Evolutionary conservation across 2,888 invertebrate genomes (phyloP), one percentile per base, ranked within the genome.

Genomic region (Phaedon cochleariae): DNA sequence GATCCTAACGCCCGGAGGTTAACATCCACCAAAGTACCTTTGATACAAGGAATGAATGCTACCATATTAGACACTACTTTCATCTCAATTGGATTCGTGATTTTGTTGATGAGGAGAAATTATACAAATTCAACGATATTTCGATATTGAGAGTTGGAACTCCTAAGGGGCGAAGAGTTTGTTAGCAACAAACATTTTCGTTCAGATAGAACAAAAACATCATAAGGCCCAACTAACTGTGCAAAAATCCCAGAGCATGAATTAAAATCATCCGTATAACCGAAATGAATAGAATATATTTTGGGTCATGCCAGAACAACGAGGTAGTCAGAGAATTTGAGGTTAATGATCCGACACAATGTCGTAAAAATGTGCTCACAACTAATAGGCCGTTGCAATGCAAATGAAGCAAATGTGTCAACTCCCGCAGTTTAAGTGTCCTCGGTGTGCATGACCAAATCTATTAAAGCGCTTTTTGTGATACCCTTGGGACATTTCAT

Each of bases 311-410:
- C n/a, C 29, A 48, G 54, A 7, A 21, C 12, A 31, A 18, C 58
- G 59, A 54, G 58, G 29, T 62, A 66, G 60, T 58, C 46, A 41
- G 59, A 62, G 65, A 60, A 58, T 71, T 73, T 67, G 29, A 53
- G 68, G 65, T 65, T 71, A 72, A 73, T 70, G 73, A 70, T 68
- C 68, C 67, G 67, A 45, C 54, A 65, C 29, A 22, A 48, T 37
- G 37, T 60, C 61, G 41, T 69, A 70, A 70, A n/a, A 68, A 68
- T 66, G 54, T 68, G 68, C 68, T 71, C 69, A 65, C 68, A 62
- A 71, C 73, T 72, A 76, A 76, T 74, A 75, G 76, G 74, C 69
- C 71, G 73, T 74, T 73, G 71, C 73, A 67, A 76, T 75, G 73
- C 74, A 74, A 75, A 75, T 76, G 74, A 73, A 70, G 71, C 72